Conservation (phyloP, 2,888 invertebrate species). For the Troides helena region DNA sequence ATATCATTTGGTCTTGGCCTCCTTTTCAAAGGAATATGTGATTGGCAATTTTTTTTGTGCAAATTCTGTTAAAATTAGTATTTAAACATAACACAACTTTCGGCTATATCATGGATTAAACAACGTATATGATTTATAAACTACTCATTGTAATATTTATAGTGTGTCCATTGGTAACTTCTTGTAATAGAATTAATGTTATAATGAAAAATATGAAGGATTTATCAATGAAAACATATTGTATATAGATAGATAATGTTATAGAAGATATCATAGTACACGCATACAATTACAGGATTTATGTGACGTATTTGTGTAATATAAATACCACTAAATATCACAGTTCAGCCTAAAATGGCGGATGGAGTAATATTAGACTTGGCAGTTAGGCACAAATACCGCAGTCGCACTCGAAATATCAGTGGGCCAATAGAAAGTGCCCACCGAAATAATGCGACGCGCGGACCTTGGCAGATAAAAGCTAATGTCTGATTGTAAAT, state of each 20-base stretch:
- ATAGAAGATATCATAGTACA: too few relatives aligned
- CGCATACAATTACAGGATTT: too few relatives aligned
- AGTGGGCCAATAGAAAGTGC: conserved; percentile 63
- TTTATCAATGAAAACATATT: too few relatives aligned
- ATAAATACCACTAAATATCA: conserved; percentile 45
- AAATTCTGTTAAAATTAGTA: not conserved
- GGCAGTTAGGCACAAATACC: conserved; percentile 53
- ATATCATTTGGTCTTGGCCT: conserved; percentile 54
- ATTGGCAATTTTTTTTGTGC: conserved; percentile 23
- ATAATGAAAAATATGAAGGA: too few relatives aligned
- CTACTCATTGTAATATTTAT: too few relatives aligned
- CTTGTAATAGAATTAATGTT: too few relatives aligned
- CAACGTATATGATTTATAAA: too few relatives aligned
- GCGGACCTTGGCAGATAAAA: conserved; percentile 33
- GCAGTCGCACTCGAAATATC: conserved; percentile 64
- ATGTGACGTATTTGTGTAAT: not conserved
- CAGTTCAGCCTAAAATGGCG: conserved; percentile 62
- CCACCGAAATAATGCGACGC: conserved; percentile 42
- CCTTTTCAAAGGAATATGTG: conserved; percentile 37
- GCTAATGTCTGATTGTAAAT: conserved; percentile 18
- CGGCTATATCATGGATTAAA: too few relatives aligned
- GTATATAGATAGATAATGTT: too few relatives aligned
- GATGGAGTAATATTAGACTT: conserved; percentile 58
- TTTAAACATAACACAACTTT: too few relatives aligned
- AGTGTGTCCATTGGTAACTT: too few relatives aligned